phyloP scores from a whole-genome alignment of 2,113 vertebrate species.

The Siphamia tubifer region DNA sequence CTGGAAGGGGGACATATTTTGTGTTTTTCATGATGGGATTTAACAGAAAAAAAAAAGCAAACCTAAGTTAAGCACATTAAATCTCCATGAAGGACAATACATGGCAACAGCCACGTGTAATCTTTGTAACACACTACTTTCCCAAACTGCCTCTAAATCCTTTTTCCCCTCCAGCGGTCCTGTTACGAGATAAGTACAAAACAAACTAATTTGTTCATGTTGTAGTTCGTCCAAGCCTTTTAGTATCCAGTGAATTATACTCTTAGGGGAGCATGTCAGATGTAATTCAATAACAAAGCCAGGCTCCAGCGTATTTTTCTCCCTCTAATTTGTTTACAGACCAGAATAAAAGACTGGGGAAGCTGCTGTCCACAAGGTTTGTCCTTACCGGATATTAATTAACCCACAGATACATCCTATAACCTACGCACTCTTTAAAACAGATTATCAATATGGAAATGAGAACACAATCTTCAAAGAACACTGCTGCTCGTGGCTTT shows the following conservation, averaged over 20 bases:
- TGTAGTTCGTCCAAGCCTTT: slow-evolving; percentile 50
- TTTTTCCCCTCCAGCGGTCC: slow-evolving; percentile 20
- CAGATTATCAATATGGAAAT: not conserved
- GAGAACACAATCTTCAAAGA: not conserved
- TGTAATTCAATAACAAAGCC: slow-evolving; percentile 72
- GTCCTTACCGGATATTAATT: slow-evolving; percentile 69
- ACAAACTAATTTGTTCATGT: slow-evolving; percentile 67
- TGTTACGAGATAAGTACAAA: slow-evolving; percentile 51
- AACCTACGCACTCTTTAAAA: not conserved
- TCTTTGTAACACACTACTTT: slow-evolving; percentile 32
- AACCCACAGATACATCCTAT: slow-evolving; percentile 46
- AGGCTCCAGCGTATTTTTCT: slow-evolving; percentile 66
- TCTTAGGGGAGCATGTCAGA: slow-evolving; percentile 55
- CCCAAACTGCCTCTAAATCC: slow-evolving; percentile 40
- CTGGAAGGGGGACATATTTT: not conserved
- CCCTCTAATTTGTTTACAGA: slow-evolving; percentile 84
- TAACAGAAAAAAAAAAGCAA: slow-evolving; percentile 7
- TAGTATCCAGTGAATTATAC: slow-evolving; percentile 60
- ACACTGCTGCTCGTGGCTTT: no score
- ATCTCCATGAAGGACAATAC: slow-evolving; percentile 42
- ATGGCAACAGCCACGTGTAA: slow-evolving; percentile 1
- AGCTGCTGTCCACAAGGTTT: slow-evolving; percentile 57
- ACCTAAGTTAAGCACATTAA: slow-evolving; percentile 39
- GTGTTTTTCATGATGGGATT: slow-evolving; percentile 19
- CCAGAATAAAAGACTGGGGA: slow-evolving; percentile 58